Evolutionary conservation across 2,797 vertebrate genomes (phyloP).

Genomic region (Trachurus trachurus): DNA sequence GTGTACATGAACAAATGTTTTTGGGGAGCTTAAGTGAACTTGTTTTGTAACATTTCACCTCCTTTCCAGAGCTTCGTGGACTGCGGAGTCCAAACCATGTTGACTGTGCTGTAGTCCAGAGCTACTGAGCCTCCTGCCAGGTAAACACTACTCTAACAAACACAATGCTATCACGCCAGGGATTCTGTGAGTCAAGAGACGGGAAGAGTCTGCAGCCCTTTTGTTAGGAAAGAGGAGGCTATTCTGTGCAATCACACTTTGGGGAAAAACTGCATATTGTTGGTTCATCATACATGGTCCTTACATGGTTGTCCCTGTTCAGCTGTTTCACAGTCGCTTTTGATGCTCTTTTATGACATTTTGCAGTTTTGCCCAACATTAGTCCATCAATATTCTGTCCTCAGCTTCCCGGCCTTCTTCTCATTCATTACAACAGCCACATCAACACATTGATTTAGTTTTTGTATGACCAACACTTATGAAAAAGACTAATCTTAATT

Average conservation of each 20-base stretch:
- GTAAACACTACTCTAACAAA: constrained; percentile 42
- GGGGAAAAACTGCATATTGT: neutral
- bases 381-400: constrained; percentile 10
- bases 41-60: constrained; percentile 27
- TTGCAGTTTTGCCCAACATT: neutral
- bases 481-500: neutral
- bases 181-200: neutral
- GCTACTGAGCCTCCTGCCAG: constrained; percentile 45
- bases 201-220: neutral
- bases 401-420: neutral
- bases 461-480: constrained; percentile 1
- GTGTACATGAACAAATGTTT: constrained; percentile 2
- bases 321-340: constrained; percentile 2
- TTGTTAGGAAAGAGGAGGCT: neutral
- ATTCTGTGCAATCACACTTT: neutral
- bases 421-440: neutral
- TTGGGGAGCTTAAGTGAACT: constrained; percentile 3
- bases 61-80: constrained; percentile 84
- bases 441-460: neutral
- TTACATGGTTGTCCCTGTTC: neutral
- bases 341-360: neutral
- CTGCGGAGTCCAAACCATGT: constrained; percentile 85
- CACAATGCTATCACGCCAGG: neutral
- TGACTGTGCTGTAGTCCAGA: constrained; percentile 81
- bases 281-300: neutral